phyloP scores from a whole-genome alignment of 2,888 invertebrate species.

The Polietes domitor region DNA sequence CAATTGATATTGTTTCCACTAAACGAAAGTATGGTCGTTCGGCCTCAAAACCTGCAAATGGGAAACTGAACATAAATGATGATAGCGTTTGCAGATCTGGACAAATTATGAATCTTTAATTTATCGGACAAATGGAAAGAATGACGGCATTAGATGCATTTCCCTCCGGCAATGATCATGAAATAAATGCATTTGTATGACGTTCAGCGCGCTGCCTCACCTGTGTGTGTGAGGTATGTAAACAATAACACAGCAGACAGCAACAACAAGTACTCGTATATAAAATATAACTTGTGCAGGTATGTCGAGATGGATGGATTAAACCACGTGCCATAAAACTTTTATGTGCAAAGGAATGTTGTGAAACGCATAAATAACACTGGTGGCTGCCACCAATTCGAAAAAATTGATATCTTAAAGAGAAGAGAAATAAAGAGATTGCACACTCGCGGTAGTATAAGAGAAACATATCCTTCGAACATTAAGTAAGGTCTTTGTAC shows the following conservation, averaged over 20 bases:
- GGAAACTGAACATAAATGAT: too few species aligned
- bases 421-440: background rate
- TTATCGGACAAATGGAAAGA: too few species aligned
- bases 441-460: background rate
- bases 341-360: conserved; percentile 33
- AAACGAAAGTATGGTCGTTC: too few species aligned
- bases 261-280: conserved; percentile 41
- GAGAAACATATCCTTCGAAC: background rate
- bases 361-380: too few species aligned
- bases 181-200: conserved; percentile 16
- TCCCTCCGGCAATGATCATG: conserved; percentile 14
- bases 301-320: conserved; percentile 38
- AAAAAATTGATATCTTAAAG: background rate
- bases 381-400: background rate
- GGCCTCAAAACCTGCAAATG: too few species aligned
- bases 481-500: background rate
- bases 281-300: conserved; percentile 23
- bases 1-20: too few species aligned
- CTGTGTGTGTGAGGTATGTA: background rate
- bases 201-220: background rate
- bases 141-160: background rate
- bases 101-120: too few species aligned
- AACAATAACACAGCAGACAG: conserved; percentile 32
- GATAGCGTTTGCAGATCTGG: too few species aligned
- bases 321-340: conserved; percentile 55